Conservation (phyloP, 92 coral and sea anemone species). For the Bergia sp. region DNA sequence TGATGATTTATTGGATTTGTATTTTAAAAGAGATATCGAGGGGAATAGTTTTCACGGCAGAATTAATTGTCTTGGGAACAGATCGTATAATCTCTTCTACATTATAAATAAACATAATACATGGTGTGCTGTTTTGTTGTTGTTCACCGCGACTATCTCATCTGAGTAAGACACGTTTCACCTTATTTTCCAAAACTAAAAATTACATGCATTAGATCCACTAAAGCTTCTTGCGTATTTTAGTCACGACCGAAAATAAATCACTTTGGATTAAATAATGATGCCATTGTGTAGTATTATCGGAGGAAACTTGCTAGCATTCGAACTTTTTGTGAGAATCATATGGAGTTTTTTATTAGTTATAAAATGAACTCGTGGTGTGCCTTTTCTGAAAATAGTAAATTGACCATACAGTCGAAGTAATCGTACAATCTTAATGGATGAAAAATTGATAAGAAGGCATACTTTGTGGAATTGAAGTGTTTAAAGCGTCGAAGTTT, state of each 20-base stretch:
- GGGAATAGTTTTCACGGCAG: neutral
- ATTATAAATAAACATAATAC: neutral
- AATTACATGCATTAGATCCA: neutral
- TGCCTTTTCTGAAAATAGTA: neutral
- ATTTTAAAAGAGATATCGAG: conserved; percentile 21
- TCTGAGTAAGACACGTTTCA: neutral
- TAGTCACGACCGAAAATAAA: neutral
- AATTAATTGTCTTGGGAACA: conserved; percentile 41
- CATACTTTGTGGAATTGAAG: neutral
- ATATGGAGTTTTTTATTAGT: conserved; percentile 18
- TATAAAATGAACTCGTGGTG: conserved; percentile 11
- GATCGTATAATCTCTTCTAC: neutral
- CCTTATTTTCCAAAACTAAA: neutral
- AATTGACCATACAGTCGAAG: conserved; percentile 24
- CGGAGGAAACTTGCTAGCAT: neutral
- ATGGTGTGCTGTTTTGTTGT: neutral
- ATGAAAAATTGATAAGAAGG: conserved; percentile 19
- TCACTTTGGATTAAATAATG: neutral
- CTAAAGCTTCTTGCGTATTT: neutral
- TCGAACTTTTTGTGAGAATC: neutral
- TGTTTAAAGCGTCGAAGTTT: conserved; percentile 26
- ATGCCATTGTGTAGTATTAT: neutral
- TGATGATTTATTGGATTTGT: conserved; percentile 3
- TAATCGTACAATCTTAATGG: conserved; percentile 31
- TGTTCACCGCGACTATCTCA: neutral